phyloP scores from a whole-genome alignment of 2,113 vertebrate species.

The Camelus bactrianus region DNA sequence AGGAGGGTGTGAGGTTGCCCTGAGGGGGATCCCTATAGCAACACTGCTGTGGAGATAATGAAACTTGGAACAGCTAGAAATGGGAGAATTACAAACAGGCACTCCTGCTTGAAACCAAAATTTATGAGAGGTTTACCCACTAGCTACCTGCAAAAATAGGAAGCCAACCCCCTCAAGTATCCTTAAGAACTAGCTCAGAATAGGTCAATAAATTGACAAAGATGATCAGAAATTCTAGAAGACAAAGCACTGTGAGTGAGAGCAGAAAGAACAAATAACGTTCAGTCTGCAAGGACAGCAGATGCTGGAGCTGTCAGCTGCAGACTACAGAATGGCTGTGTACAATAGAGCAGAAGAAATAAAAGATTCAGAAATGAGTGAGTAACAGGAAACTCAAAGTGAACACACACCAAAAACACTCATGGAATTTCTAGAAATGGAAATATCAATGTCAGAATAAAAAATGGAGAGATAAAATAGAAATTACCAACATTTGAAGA shows the following conservation, averaged over 20 bases:
- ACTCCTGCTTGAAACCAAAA: background rate
- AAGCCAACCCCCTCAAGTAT: background rate
- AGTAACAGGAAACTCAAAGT: background rate
- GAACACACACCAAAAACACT: background rate
- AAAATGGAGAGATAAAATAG: background rate
- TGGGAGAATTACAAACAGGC: background rate
- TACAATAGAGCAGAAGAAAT: background rate
- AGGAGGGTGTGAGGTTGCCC: background rate
- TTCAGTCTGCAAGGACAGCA: background rate
- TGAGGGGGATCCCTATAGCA: background rate
- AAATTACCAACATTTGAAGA: background rate
- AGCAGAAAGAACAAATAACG: background rate
- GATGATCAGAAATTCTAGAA: background rate
- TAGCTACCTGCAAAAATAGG: background rate
- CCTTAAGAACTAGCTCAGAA: background rate
- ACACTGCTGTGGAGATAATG: background rate
- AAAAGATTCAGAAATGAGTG: background rate
- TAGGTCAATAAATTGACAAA: background rate
- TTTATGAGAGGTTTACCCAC: background rate
- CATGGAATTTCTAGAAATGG: background rate
- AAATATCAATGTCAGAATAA: background rate
- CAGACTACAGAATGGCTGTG: background rate
- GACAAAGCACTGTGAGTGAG: background rate
- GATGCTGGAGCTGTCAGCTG: background rate
- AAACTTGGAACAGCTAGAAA: background rate